phyloP scores from a whole-genome alignment of 2,113 vertebrate genomes.

The Tringa solitaria region DNA sequence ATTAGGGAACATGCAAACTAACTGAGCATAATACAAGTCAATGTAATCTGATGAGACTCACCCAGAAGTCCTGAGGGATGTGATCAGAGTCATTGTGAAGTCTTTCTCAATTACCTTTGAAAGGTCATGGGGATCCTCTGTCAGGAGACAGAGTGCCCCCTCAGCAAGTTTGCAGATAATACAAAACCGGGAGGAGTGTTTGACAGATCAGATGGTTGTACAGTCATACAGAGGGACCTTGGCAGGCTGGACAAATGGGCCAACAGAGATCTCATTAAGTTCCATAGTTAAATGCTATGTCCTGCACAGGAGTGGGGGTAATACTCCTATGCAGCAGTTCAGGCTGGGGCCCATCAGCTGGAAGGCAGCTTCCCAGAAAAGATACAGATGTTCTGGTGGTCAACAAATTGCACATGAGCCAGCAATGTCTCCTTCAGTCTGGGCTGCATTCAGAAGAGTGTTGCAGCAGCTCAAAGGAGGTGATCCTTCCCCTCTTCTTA shows the following conservation, averaged over 20 bases:
- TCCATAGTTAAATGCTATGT: background rate
- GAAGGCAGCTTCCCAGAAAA: background rate
- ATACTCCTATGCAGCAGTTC: background rate
- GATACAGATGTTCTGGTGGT: rapidly evolving
- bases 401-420: background rate
- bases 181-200: background rate
- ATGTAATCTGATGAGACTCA: background rate
- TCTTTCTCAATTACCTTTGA: background rate
- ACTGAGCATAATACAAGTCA: background rate
- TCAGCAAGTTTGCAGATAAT: background rate
- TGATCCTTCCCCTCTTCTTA: background rate
- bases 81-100: background rate
- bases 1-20: background rate
- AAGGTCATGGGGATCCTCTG: background rate
- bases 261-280: background rate
- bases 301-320: background rate
- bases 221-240: background rate
- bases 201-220: background rate
- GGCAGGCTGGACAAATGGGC: background rate
- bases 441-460: background rate
- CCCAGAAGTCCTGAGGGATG: background rate
- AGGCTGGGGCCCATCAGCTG: background rate
- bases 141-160: background rate
- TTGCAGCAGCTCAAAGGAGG: background rate
- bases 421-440: background rate